Conservation (phyloP, 1,140 invertebrate species). For the Drosophila triauraria region DNA sequence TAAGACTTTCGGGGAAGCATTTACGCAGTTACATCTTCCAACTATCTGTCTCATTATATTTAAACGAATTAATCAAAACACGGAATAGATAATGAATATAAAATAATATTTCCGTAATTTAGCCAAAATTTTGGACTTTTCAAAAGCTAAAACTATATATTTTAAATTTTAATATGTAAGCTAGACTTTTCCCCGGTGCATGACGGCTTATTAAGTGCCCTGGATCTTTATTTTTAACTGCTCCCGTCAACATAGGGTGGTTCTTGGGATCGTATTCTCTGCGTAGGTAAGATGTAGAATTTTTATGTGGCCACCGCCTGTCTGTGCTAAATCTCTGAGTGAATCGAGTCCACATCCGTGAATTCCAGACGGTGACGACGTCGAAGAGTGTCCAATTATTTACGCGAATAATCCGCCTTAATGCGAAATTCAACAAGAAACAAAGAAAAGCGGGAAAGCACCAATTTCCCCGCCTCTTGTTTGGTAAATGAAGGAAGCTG, state of each 20-base stretch:
- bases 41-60: not conserved
- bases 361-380: constrained; percentile 28
- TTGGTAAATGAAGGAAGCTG: constrained; percentile 40
- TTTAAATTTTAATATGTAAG: too few relatives aligned
- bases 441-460: constrained; percentile 23
- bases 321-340: constrained; percentile 1
- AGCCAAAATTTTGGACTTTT: not conserved
- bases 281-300: constrained; percentile 69
- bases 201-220: constrained; percentile 51
- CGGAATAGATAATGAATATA: not conserved
- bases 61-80: not conserved
- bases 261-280: constrained; percentile 49
- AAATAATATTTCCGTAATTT: not conserved
- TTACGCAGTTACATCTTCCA: not conserved
- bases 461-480: constrained; percentile 24
- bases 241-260: constrained; percentile 41
- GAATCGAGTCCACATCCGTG: constrained; percentile 30
- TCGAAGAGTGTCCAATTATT: constrained; percentile 56
- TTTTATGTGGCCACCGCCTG: constrained; percentile 33
- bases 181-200: constrained; percentile 13
- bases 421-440: constrained; percentile 58
- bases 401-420: constrained; percentile 55
- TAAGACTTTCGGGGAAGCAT: not conserved
- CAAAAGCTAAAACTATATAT: constrained; percentile 3
- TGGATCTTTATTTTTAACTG: constrained; percentile 78